Base-by-base conservation (phyloP, 1,140 invertebrate species). In the Dolichoris vasculosae region DNA sequence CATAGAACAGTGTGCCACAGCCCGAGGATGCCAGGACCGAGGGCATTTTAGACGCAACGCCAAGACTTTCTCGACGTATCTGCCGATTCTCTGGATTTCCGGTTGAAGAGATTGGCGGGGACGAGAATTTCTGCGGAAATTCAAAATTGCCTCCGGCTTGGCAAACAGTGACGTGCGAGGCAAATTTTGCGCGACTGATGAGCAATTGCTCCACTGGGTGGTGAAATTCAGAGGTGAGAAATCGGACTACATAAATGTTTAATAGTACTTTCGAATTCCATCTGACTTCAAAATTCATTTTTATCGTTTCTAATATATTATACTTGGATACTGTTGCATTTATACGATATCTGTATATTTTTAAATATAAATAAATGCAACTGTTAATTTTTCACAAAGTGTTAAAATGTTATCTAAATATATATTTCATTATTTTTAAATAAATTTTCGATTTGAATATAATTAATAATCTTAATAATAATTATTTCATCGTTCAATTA, bases 41-140 rank as follows among this genome's bases (percentile, higher is more conserved):
- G 51, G 15, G 32, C 43, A 51, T 75, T 84, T 67, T 69, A 48
- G 59, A 67, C 30, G 8, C 15, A 30, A 6, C 4, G 48, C 20
- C 13, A n/a, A 38, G 80, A 23, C 17, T 30, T 38, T 63, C 32
- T 15, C 40, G 51, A 59, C 46, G 15, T 55, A 32, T 76, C 43
- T 35, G 13, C n/a, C 63, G 30, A 69, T 69, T 32, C 11, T 26
- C 64, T 80, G 59, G 79, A 82, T 82, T 73, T 73, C 63, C n/a
- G n/a, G 55, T 78, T 63, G 26, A 63, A 40, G 48, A 63, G 35
- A 20, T 43, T 76, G 38, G 1, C 69, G 40, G 55, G 35, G 20
- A 40, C 69, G 51, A 38, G 48, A 82, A 75, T 51, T 82, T 71
- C 40, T 30, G 32, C 20, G 69, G 43, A 71, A 73, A 82, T 75